These are phyloP conservation scores for Theonella swinhoei DNA, from an alignment of 37 sponge, comb jelly and placozoan species.

Conservation along the genomic window DNA sequence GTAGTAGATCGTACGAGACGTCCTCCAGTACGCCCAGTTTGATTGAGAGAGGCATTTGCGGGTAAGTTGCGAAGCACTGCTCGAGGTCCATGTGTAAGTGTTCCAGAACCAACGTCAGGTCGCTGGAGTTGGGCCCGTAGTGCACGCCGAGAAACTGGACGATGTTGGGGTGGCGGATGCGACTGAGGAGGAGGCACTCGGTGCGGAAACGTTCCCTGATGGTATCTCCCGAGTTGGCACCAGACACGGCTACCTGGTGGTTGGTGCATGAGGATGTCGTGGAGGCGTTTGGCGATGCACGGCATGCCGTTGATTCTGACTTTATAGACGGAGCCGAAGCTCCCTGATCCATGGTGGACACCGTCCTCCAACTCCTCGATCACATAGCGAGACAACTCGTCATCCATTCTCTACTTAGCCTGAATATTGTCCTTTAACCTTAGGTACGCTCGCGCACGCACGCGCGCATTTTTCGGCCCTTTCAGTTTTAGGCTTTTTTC, in stretches of 20 bases:
- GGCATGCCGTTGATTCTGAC: conserved; percentile 5
- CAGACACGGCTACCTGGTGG: neutral
- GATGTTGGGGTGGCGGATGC: neutral
- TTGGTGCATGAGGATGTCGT: neutral
- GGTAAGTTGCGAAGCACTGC: neutral
- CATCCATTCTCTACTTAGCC: no score
- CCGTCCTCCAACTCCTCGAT: conserved; percentile 1
- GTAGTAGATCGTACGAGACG: conserved; percentile 16
- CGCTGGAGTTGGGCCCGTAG: neutral
- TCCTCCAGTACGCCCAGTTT: conserved; percentile 37
- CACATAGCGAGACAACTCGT: neutral
- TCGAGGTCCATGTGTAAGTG: neutral
- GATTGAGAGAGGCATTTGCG: neutral
- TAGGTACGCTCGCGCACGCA: no score
- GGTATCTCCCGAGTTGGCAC: neutral
- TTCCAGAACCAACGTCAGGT: conserved; percentile 18
- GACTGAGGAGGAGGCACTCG: neutral
- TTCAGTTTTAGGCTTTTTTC: no score
- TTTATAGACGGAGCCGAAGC: conserved; percentile 1
- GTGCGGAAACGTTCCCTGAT: neutral
- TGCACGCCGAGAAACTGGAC: neutral
- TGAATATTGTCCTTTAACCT: no score
- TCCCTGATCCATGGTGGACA: neutral
- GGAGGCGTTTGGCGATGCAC: conserved; percentile 11
- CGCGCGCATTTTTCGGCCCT: no score